These are phyloP conservation scores for Brachionus rubens DNA, from an alignment of 1,140 invertebrate species.

Conservation along the genomic window DNA sequence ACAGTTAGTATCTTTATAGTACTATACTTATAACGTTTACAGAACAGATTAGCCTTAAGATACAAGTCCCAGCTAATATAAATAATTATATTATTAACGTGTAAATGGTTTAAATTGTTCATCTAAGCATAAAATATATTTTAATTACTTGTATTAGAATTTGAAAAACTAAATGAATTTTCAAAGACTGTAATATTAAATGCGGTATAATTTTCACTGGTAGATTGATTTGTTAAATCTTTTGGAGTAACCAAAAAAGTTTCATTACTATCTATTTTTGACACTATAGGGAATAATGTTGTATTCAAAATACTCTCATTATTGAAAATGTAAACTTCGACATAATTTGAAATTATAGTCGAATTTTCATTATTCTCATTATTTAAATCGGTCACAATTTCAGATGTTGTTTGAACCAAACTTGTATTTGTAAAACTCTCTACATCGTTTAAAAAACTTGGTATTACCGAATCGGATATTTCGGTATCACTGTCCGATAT, in stretches of 20 bases:
- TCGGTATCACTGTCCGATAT: not conserved
- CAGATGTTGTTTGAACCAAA: not conserved
- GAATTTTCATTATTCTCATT: not conserved
- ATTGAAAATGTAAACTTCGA: not conserved
- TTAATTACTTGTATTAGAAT: not conserved
- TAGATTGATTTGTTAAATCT: not conserved
- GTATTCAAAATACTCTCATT: not conserved
- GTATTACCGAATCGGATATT: not conserved
- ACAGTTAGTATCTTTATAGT: no score
- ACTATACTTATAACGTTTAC: no score
- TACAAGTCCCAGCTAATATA: no score
- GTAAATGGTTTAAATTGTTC: no score
- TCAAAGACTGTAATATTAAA: constrained; percentile 4
- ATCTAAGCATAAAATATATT: no score
- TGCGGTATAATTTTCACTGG: constrained; percentile 1
- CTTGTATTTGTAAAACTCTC: no score
- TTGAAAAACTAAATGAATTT: constrained; percentile 1
- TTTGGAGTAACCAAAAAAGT: not conserved
- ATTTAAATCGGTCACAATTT: not conserved
- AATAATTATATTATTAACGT: no score
- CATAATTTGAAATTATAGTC: constrained; percentile 13
- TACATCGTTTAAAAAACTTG: not conserved
- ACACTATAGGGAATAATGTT: not conserved
- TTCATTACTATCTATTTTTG: not conserved
- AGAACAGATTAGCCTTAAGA: no score